Evolutionary conservation across 1,140 invertebrate species (phyloP).

Genomic region (Anadara kagoshimensis): DNA sequence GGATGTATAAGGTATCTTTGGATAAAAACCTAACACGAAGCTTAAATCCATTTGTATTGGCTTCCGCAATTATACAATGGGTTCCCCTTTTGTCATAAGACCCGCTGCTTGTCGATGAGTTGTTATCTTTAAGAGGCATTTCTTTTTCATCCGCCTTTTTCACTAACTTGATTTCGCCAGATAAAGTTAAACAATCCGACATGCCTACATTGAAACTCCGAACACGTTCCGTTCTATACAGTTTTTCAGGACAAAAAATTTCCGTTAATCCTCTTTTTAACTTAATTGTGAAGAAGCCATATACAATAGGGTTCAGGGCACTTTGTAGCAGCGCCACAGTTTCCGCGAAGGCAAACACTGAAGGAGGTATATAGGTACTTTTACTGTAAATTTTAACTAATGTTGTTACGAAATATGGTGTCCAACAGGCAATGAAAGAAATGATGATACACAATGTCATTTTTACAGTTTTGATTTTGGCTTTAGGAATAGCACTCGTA

Average conservation of each 20-base stretch:
- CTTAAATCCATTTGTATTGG: no score
- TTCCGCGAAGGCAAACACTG: constrained; percentile 70
- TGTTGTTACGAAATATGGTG: constrained; percentile 74
- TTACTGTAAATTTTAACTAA: constrained; percentile 73
- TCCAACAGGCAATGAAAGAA: constrained; percentile 74
- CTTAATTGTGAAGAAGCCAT: constrained; percentile 74
- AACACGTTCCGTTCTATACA: constrained; percentile 7
- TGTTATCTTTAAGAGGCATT: no score
- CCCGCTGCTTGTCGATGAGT: no score
- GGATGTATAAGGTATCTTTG: no score
- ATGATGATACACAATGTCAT: constrained; percentile 74
- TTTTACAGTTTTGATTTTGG: constrained; percentile 75
- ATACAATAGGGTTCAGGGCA: constrained; percentile 73
- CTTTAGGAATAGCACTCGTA: constrained; percentile 65
- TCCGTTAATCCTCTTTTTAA: constrained; percentile 60
- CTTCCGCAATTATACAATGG: no score
- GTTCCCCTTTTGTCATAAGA: no score
- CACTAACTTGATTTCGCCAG: no score
- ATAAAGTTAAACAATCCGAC: neutral
- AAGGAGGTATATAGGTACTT: constrained; percentile 69
- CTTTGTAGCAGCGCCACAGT: constrained; percentile 74
- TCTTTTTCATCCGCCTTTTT: no score
- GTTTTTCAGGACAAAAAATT: constrained; percentile 10
- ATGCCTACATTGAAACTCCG: constrained; percentile 13
- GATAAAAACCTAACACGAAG: no score